phyloP scores from a whole-genome alignment of 2,797 vertebrate genomes.

The Ataeniobius toweri region DNA sequence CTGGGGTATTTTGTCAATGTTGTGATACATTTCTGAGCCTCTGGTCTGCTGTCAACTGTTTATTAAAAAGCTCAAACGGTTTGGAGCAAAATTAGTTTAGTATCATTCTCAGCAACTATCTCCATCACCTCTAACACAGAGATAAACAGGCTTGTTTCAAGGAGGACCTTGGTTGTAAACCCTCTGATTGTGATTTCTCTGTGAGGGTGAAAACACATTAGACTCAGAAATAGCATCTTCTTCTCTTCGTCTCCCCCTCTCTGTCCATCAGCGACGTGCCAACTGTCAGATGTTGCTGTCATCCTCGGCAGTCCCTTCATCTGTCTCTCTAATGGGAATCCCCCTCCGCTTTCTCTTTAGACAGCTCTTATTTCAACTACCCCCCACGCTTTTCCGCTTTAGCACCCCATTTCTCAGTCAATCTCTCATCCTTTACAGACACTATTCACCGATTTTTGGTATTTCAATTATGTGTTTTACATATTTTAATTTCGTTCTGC shows the following conservation, averaged over 20 bases:
- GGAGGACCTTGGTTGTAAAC: slow-evolving; percentile 42
- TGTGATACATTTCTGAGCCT: not conserved
- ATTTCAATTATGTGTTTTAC: slow-evolving; percentile 23
- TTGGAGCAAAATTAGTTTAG: not conserved
- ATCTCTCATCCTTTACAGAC: slow-evolving; percentile 38
- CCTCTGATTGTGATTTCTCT: slow-evolving; percentile 31
- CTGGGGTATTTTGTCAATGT: not conserved
- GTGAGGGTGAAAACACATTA: slow-evolving; percentile 38
- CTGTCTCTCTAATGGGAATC: slow-evolving; percentile 69
- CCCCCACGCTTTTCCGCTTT: slow-evolving; percentile 9
- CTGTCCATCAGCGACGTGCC: slow-evolving; percentile 63
- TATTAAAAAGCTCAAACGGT: slow-evolving; percentile 15
- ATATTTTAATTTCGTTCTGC: slow-evolving; percentile 37
- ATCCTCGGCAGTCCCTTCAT: slow-evolving; percentile 64
- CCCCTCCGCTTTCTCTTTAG: slow-evolving; percentile 51
- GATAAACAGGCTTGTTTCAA: slow-evolving; percentile 14
- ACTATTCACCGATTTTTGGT: slow-evolving; percentile 35
- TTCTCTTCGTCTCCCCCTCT: slow-evolving; percentile 37
- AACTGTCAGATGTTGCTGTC: slow-evolving; percentile 67
- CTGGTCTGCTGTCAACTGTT: not conserved
- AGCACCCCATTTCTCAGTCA: slow-evolving; percentile 32
- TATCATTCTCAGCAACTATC: not conserved
- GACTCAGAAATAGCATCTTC: slow-evolving; percentile 40
- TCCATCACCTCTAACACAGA: not conserved
- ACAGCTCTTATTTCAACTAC: slow-evolving; percentile 47